Percentiles rank a stretch among this genome's conserved stretches.
Conservation (phyloP, 2,113 vertebrate species). For the Lampris incognitus region DNA sequence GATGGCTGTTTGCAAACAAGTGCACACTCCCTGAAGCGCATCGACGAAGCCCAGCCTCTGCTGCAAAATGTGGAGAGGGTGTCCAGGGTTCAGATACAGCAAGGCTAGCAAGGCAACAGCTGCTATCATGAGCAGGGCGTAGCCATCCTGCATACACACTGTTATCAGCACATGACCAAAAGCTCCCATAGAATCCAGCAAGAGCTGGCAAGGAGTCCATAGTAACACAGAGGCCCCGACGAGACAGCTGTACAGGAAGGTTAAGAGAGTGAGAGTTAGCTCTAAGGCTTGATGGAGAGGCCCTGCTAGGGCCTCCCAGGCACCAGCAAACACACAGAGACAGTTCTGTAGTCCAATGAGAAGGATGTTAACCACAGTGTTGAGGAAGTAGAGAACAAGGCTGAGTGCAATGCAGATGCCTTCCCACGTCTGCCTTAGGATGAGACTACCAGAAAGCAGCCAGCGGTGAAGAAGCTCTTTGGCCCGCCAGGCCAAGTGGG, state of each 20-base stretch:
- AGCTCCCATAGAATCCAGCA: conserved; percentile 78
- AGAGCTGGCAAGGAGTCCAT: conserved; percentile 86
- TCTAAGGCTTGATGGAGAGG: conserved; percentile 73
- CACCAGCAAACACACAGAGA: conserved; percentile 68
- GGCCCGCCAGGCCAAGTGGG: conserved; percentile 78
- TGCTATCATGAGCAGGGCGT: conserved; percentile 75
- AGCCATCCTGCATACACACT: conserved; percentile 79
- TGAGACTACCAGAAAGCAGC: conserved; percentile 77
- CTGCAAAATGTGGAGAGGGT: conserved; percentile 61
- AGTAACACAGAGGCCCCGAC: conserved; percentile 85
- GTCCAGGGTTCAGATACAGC: conserved; percentile 66
- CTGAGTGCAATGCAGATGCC: conserved; percentile 82
- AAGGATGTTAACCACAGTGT: conserved; percentile 87
- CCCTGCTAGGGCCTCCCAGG: conserved; percentile 78
- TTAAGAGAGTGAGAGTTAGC: conserved; percentile 74
- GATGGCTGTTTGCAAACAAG: conserved; percentile 64
- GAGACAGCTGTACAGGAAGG: conserved; percentile 83
- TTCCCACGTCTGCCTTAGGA: conserved; percentile 83
- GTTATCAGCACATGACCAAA: conserved; percentile 70
- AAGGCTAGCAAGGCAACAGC: conserved; percentile 55
- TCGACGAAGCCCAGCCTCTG: conserved; percentile 54
- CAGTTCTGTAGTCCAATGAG: conserved; percentile 87
- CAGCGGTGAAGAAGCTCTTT: conserved; percentile 83
- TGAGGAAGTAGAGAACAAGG: conserved; percentile 85
- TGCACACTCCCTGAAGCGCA: conserved; percentile 70